Evolutionary conservation across 2,797 vertebrate genomes (phyloP).

Genomic region (Arnoldichthys spilopterus): DNA sequence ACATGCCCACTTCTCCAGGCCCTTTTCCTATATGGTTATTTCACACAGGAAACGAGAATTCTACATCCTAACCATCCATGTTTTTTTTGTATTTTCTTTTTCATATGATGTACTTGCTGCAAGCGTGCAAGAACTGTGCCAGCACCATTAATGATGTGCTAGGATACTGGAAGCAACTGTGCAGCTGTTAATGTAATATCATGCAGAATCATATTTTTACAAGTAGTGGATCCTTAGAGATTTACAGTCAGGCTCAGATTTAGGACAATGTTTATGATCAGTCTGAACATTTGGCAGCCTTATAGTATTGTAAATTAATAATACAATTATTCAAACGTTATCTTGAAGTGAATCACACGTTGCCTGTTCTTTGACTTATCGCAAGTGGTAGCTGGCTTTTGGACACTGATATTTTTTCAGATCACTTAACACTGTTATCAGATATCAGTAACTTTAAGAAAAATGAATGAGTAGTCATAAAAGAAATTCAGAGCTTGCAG

Average conservation of each 20-base stretch:
- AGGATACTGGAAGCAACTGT: background rate
- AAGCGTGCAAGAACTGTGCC: background rate
- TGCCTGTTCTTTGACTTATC: background rate
- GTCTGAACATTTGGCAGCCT: background rate
- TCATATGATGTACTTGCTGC: background rate
- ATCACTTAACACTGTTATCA: background rate
- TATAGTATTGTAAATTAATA: background rate
- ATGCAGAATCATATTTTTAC: background rate
- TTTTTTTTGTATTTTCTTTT: background rate
- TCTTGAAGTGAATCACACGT: background rate
- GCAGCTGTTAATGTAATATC: background rate
- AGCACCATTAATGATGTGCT: background rate
- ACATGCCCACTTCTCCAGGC: conserved; percentile 43
- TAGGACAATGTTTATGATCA: background rate
- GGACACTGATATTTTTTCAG: background rate
- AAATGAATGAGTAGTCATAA: background rate
- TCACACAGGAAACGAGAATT: background rate
- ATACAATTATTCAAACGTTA: background rate
- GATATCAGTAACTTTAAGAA: background rate
- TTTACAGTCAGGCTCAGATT: background rate
- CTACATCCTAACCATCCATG: background rate
- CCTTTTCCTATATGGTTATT: background rate
- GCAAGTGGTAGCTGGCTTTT: no score
- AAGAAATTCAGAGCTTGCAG: background rate
- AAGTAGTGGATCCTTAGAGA: background rate